Conservation (phyloP, 2,888 invertebrate species). For the Drosophila stalkeri region DNA sequence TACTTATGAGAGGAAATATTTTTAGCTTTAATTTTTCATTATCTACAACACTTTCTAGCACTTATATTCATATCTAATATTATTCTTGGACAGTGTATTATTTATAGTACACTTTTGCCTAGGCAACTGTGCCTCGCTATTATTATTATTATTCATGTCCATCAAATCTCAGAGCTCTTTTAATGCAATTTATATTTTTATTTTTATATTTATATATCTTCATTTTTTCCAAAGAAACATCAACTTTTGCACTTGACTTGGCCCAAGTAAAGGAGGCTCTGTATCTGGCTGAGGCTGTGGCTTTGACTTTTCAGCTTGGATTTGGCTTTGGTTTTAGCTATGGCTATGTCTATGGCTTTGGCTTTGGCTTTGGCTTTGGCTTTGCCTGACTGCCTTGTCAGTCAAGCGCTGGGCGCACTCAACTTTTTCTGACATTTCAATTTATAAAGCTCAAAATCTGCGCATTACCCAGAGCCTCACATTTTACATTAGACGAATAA, state of each 20-base stretch:
- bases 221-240: constrained; percentile 28
- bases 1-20: not conserved
- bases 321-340: constrained; percentile 2
- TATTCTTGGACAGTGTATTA: too few relatives aligned
- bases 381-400: constrained; percentile 60
- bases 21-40: not conserved
- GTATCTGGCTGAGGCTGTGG: constrained; percentile 24
- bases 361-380: constrained; percentile 15
- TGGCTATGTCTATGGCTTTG: constrained; percentile 5
- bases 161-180: constrained; percentile 36
- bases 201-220: not conserved
- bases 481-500: constrained; percentile 64
- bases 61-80: too few relatives aligned
- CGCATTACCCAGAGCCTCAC: constrained; percentile 69
- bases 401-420: constrained; percentile 64
- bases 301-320: constrained; percentile 15
- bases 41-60: not conserved
- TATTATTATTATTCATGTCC: constrained; percentile 44
- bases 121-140: not conserved
- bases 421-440: constrained; percentile 81
- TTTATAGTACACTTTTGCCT: too few relatives aligned
- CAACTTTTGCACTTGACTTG: constrained; percentile 61
- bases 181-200: constrained; percentile 48
- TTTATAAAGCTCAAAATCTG: constrained; percentile 80
- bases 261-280: constrained; percentile 24